Conservation (phyloP, 2,888 invertebrate genomes). For the Actias luna region DNA sequence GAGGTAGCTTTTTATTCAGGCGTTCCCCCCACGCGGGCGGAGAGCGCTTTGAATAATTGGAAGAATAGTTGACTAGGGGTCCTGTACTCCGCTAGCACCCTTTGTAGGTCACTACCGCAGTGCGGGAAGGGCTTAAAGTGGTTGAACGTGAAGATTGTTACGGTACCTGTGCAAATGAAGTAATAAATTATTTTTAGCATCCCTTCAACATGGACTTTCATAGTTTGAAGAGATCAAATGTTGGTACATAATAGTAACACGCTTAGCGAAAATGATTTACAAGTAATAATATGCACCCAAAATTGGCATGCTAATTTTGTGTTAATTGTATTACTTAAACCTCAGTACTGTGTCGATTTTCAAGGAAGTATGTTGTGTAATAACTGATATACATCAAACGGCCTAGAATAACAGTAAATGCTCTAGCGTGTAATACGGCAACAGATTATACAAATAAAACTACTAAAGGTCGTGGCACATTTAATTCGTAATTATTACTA, state of each 20-base stretch:
- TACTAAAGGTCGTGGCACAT: too few species aligned
- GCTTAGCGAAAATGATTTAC: neutral
- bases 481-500: too few species aligned
- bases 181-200: neutral
- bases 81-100: conserved; percentile 36
- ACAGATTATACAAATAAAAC: too few species aligned
- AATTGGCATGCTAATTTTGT: too few species aligned
- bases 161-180: neutral
- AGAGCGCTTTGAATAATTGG: conserved; percentile 76
- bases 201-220: neutral
- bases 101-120: conserved; percentile 68
- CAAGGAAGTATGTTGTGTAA: too few species aligned
- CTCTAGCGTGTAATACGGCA: too few species aligned
- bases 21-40: conserved; percentile 27
- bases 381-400: too few species aligned
- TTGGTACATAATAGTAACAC: neutral
- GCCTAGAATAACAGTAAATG: too few species aligned
- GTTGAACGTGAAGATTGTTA: conserved; percentile 22
- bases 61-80: conserved; percentile 56
- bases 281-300: neutral
- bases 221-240: neutral
- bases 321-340: too few species aligned
- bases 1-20: neutral
- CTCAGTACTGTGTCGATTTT: too few species aligned
- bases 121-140: conserved; percentile 49